A percentile compares a stretch with the other conserved stretches of the same genome.
Evolutionary conservation across 2,797 vertebrate species (phyloP).

Genomic region (Xerus rutilus): DNA sequence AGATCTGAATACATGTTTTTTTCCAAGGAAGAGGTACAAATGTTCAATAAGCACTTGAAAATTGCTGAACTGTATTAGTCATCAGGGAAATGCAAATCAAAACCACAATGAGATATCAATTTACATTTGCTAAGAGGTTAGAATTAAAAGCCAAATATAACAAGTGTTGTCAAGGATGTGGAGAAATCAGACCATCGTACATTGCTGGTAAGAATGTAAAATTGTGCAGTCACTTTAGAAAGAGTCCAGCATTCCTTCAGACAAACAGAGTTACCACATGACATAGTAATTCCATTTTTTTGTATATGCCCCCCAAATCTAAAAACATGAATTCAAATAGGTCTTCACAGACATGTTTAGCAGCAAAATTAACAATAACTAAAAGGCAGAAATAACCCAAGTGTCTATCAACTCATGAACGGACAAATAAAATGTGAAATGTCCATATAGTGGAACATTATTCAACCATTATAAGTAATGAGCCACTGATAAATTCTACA

Average conservation of each 20-base stretch:
- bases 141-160: constrained; percentile 36
- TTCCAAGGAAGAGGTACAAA: constrained; percentile 33
- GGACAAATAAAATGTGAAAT: background rate
- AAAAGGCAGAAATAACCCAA: constrained; percentile 18
- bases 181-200: background rate
- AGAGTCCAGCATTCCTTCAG: background rate
- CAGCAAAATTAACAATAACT: background rate
- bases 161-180: background rate
- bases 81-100: constrained; percentile 60
- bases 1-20: constrained; percentile 5
- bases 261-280: background rate
- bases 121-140: background rate
- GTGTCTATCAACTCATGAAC: background rate
- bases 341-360: background rate
- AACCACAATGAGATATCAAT: background rate
- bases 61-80: background rate
- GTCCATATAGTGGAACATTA: background rate
- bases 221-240: background rate
- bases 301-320: background rate
- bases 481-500: background rate
- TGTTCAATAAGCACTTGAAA: background rate
- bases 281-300: background rate
- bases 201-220: background rate
- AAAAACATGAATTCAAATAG: background rate
- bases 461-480: background rate